Conservation (phyloP, 2,113 vertebrate genomes). For the Vombatus ursinus region DNA sequence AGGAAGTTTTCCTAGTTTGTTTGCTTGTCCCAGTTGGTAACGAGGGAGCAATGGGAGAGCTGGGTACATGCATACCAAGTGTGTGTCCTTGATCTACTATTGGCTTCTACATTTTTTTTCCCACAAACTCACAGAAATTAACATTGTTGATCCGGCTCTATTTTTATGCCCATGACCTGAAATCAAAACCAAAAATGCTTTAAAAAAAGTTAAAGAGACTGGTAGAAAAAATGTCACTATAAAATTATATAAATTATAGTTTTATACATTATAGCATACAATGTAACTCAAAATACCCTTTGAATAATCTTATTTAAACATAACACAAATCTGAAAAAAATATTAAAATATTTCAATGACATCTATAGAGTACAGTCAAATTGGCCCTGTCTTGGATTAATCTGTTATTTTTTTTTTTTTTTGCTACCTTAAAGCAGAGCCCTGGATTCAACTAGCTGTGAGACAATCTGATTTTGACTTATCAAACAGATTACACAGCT, state of each 20-base stretch:
- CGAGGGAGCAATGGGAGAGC: neutral
- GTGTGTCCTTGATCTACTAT: neutral
- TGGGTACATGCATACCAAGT: neutral
- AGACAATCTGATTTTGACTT: neutral
- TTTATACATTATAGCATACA: neutral
- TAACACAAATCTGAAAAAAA: no score
- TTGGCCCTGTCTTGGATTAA: neutral
- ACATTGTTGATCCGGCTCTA: neutral
- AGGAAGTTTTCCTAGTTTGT: neutral
- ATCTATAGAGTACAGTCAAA: neutral
- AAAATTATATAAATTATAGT: neutral
- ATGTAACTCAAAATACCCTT: neutral
- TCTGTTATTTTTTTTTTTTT: neutral
- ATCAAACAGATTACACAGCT: neutral
- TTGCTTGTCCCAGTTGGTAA: fast-evolving
- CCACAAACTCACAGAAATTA: neutral
- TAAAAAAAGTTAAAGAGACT: neutral
- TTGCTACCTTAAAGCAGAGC: neutral
- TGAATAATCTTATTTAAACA: neutral
- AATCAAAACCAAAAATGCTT: neutral
- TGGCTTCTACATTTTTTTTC: neutral
- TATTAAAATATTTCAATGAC: neutral
- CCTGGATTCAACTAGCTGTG: neutral
- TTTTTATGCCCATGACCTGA: neutral
- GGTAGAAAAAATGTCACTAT: neutral